These are phyloP conservation scores for Acheta domesticus DNA, from an alignment of 2,888 invertebrate genomes.

Conservation along the genomic window DNA sequence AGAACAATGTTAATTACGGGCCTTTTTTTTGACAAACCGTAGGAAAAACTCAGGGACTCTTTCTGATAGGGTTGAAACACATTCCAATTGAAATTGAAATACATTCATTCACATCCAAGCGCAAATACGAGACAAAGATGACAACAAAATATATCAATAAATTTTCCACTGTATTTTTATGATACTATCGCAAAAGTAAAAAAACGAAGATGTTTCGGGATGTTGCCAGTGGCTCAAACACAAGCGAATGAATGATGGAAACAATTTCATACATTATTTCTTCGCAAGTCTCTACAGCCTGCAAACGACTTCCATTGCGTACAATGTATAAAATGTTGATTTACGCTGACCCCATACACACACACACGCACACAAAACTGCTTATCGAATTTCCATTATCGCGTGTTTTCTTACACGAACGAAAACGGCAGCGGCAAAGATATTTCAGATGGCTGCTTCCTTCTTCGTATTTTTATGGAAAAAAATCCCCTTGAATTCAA, in stretches of 20 bases:
- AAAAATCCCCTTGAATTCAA: background rate
- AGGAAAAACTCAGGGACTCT: too few species aligned
- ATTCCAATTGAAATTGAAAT: too few species aligned
- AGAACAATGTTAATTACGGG: too few species aligned
- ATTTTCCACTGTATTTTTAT: too few species aligned
- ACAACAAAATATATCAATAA: too few species aligned
- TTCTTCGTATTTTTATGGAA: background rate
- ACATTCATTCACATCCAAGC: too few species aligned
- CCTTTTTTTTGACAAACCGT: too few species aligned
- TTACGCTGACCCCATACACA: background rate
- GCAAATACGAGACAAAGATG: too few species aligned
- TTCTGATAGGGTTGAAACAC: too few species aligned
- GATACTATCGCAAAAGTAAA: too few species aligned
- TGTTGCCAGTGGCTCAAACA: background rate
- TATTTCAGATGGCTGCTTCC: background rate
- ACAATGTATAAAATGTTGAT: conserved; percentile 5
- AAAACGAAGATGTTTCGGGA: too few species aligned
- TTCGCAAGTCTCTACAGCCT: background rate
- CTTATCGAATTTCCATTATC: conserved; percentile 18
- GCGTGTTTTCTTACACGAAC: background rate
- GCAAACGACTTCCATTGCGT: background rate
- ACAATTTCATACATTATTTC: background rate
- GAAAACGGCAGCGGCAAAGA: background rate
- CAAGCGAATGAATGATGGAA: background rate
- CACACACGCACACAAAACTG: background rate